Evolutionary conservation across 1,140 invertebrate species (phyloP).

Genomic region (Subanguina moxae): DNA sequence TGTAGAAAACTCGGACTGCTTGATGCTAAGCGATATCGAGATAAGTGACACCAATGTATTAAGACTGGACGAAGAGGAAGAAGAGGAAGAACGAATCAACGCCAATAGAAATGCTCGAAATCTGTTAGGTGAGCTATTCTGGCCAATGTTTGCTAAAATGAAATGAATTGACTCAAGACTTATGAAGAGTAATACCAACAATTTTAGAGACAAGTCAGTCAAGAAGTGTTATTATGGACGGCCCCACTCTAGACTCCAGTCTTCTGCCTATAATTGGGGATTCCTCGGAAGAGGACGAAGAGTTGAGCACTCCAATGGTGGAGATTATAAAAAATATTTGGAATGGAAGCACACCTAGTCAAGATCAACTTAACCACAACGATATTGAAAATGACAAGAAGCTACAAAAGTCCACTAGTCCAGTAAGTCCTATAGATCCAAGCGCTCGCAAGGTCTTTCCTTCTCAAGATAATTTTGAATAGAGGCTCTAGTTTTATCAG

Average conservation of each 20-base stretch:
- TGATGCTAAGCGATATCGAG: conserved; percentile 22
- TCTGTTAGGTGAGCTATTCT: neutral
- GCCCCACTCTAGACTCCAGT: conserved; percentile 18
- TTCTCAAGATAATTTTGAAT: too few species aligned
- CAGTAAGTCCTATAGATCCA: too few species aligned
- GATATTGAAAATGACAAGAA: neutral
- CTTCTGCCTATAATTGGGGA: conserved; percentile 15
- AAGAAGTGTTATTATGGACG: conserved; percentile 17
- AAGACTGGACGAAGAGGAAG: conserved; percentile 20
- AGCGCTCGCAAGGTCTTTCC: too few species aligned
- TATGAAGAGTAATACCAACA: too few species aligned
- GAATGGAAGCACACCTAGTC: neutral
- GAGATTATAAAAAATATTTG: neutral
- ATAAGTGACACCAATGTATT: conserved; percentile 15
- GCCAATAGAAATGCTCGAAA: neutral
- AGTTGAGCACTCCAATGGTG: conserved; percentile 16
- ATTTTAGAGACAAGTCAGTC: neutral
- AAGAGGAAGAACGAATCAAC: conserved; percentile 11
- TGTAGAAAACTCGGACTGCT: conserved; percentile 19
- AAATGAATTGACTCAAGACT: too few species aligned
- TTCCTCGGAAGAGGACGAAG: conserved; percentile 6
- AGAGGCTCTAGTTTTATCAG: too few species aligned
- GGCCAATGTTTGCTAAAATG: neutral
- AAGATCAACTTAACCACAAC: neutral
- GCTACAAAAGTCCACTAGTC: neutral